Conservation (phyloP, 2,797 vertebrate species). For the Dallia pectoralis region DNA sequence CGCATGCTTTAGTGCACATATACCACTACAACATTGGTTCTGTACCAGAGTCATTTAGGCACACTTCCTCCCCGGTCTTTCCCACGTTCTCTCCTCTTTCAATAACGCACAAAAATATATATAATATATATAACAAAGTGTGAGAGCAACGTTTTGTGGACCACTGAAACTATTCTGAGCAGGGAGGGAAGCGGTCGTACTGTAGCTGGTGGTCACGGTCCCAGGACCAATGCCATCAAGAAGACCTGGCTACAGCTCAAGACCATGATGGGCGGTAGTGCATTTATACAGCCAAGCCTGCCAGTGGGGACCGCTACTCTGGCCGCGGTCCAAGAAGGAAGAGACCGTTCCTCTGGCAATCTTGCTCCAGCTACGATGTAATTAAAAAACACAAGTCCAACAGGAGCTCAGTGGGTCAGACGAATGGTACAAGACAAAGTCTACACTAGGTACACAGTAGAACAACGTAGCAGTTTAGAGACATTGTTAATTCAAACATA, state of each 20-base stretch:
- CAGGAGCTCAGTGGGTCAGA: background rate
- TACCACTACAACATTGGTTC: background rate
- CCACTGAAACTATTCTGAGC: slow-evolving; percentile 5
- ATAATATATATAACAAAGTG: no score
- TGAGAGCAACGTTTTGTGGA: slow-evolving; percentile 4
- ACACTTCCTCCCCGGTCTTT: no score
- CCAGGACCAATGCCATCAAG: slow-evolving; percentile 36
- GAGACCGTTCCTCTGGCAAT: no score
- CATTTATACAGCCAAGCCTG: slow-evolving; percentile 27
- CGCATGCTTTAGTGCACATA: no score
- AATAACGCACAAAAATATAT: no score
- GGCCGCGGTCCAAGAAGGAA: slow-evolving; percentile 23
- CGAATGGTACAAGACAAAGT: background rate
- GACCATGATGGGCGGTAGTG: slow-evolving; percentile 44
- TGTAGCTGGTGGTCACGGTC: slow-evolving; percentile 36
- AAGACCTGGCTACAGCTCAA: slow-evolving; percentile 40
- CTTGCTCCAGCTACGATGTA: slow-evolving; percentile 29
- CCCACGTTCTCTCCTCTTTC: no score
- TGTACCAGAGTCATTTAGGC: background rate
- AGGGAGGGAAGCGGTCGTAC: slow-evolving; percentile 25
- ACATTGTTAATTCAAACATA: slow-evolving; percentile 19
- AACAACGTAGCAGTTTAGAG: background rate
- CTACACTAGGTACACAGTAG: background rate
- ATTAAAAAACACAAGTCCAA: slow-evolving; percentile 6
- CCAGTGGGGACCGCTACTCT: slow-evolving; percentile 29